Evolutionary conservation across 2,797 vertebrate species (phyloP).

Genomic region (Poecilia gillii): DNA sequence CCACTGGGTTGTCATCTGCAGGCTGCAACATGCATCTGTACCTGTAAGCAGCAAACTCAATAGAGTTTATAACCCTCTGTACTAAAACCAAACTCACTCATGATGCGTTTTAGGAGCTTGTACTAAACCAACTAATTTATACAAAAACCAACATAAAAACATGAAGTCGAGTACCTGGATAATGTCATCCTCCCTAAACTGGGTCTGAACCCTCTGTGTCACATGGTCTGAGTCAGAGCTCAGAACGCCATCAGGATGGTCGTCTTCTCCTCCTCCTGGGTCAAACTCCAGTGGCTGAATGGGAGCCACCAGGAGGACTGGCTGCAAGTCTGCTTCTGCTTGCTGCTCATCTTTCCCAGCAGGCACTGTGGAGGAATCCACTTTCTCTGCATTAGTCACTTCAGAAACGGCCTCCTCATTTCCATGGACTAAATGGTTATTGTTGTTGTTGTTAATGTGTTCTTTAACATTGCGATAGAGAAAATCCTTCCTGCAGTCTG

Average conservation of each 20-base stretch:
- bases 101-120: not conserved
- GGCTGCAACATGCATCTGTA: not conserved
- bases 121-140: not conserved
- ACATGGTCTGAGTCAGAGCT: slow-evolving; percentile 6
- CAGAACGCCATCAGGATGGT: not conserved
- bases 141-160: not conserved
- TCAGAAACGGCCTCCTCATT: rapidly evolving
- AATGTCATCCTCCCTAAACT: slow-evolving; percentile 1
- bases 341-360: not conserved
- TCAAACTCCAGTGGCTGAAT: slow-evolving; percentile 31
- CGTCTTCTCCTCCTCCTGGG: not conserved
- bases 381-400: not conserved
- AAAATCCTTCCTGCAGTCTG: not conserved
- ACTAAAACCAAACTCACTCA: not conserved
- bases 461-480: slow-evolving; percentile 31
- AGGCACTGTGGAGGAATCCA: not conserved
- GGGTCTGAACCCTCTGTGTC: slow-evolving; percentile 30
- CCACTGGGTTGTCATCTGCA: not conserved
- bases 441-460: slow-evolving; percentile 56
- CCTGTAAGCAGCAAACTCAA: not conserved
- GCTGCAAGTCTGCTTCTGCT: not conserved
- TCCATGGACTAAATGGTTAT: slow-evolving; percentile 27
- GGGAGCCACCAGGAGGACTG: not conserved
- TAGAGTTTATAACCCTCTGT: not conserved
- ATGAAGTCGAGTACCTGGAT: slow-evolving; percentile 42